These are phyloP conservation scores for Pampus argenteus DNA, from an alignment of 2,797 vertebrate species.

Conservation along the genomic window DNA sequence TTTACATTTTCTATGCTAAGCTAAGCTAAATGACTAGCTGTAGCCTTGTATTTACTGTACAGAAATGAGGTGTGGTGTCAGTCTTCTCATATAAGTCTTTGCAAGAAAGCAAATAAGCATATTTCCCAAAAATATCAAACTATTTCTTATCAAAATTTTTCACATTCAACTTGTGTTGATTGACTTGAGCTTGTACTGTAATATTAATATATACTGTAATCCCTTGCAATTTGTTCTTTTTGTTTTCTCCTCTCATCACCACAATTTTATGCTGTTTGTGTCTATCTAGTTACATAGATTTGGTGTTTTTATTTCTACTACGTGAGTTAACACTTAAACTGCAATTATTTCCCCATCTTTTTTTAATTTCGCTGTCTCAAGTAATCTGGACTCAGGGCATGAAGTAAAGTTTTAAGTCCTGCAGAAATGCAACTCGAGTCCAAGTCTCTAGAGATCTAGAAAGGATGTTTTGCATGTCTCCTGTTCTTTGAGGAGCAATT, in stretches of 20 bases:
- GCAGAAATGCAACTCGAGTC: background rate
- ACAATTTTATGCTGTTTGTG: background rate
- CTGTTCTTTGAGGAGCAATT: conserved; percentile 30
- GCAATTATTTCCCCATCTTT: background rate
- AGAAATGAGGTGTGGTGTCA: too few relatives aligned
- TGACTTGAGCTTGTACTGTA: too few relatives aligned
- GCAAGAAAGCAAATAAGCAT: too few relatives aligned
- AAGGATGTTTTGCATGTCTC: background rate
- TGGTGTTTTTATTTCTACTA: background rate
- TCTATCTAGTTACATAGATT: background rate
- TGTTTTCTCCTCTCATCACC: background rate
- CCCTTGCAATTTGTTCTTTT: background rate
- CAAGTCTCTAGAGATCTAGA: conserved; percentile 4
- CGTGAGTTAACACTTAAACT: background rate
- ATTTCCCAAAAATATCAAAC: background rate
- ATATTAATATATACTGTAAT: too few relatives aligned
- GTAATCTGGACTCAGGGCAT: background rate
- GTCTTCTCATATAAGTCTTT: too few relatives aligned
- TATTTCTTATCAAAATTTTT: too few relatives aligned
- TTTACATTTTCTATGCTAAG: too few relatives aligned
- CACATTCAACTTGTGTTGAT: background rate
- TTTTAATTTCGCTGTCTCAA: too few relatives aligned
- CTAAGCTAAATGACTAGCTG: too few relatives aligned
- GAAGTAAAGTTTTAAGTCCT: background rate
- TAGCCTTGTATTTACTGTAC: too few relatives aligned